phyloP scores from a whole-genome alignment of 2,888 invertebrate species.

The Gibbula magus region DNA sequence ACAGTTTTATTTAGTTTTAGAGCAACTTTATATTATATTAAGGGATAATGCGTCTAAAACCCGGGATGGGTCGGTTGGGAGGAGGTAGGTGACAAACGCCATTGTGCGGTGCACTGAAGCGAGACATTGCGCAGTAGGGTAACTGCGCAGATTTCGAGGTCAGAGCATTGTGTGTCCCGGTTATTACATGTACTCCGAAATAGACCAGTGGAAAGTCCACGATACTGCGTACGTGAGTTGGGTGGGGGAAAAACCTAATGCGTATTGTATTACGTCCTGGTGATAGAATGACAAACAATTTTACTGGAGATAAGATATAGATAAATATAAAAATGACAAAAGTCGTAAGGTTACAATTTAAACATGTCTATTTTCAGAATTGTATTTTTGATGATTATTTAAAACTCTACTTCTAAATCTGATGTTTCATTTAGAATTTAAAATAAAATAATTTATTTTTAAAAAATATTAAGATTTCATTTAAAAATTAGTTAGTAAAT shows the following conservation, averaged over 20 bases:
- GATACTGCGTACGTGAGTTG: neutral
- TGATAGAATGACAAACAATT: neutral
- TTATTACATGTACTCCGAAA: neutral
- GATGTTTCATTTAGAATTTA: too few relatives aligned
- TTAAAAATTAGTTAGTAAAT: too few relatives aligned
- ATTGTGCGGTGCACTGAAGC: neutral
- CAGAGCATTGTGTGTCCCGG: neutral
- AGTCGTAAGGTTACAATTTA: too few relatives aligned
- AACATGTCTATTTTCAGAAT: too few relatives aligned
- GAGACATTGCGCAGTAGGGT: neutral
- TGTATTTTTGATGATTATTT: neutral
- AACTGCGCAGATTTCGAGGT: neutral
- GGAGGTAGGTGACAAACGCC: neutral
- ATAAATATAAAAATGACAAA: too few relatives aligned
- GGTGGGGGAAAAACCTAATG: slow-evolving; percentile 1
- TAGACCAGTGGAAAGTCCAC: neutral
- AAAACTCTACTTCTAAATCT: too few relatives aligned
- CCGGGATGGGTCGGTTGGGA: neutral
- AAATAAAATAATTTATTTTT: too few relatives aligned
- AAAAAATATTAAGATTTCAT: too few relatives aligned
- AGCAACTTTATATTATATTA: neutral
- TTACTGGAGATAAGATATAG: too few relatives aligned
- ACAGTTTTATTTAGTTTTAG: neutral
- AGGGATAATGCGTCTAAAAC: neutral
- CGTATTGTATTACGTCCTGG: neutral